phyloP scores from a whole-genome alignment of 2,888 invertebrate genomes.

The Lasioglossum villosulum region DNA sequence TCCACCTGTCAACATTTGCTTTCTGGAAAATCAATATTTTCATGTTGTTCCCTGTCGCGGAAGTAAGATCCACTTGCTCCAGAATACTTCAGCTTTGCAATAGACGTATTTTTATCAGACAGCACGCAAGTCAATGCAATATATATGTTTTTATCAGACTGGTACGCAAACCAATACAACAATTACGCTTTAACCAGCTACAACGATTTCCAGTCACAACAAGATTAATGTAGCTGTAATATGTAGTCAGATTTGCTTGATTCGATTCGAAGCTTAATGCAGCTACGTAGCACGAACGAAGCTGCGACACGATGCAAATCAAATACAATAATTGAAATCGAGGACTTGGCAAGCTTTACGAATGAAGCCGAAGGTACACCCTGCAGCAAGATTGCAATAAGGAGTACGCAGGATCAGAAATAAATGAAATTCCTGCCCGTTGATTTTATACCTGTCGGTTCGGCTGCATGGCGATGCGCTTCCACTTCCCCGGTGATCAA shows the following conservation, averaged over 20 bases:
- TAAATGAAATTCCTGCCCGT: constrained; percentile 35
- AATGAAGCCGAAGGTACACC: neutral
- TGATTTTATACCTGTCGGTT: constrained; percentile 10
- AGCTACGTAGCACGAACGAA: too few species aligned
- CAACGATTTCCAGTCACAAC: too few species aligned
- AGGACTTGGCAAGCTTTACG: neutral
- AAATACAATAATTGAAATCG: neutral
- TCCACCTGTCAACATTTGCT: neutral
- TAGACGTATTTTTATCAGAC: neutral
- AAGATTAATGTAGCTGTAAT: too few species aligned
- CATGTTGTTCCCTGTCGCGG: neutral
- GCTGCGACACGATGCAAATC: neutral
- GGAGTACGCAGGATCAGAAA: neutral
- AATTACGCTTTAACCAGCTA: neutral
- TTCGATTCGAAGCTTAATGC: too few species aligned
- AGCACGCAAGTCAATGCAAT: neutral
- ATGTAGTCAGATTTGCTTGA: too few species aligned
- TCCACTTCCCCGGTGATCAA: neutral
- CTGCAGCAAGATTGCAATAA: neutral
- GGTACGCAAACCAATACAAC: neutral
- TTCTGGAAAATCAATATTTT: neutral
- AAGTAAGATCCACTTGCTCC: neutral
- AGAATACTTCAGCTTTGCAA: neutral
- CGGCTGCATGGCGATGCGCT: neutral
- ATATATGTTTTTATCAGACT: neutral